Evolutionary conservation across 2,888 invertebrate species (phyloP).

Genomic region (Tholera decimalis): DNA sequence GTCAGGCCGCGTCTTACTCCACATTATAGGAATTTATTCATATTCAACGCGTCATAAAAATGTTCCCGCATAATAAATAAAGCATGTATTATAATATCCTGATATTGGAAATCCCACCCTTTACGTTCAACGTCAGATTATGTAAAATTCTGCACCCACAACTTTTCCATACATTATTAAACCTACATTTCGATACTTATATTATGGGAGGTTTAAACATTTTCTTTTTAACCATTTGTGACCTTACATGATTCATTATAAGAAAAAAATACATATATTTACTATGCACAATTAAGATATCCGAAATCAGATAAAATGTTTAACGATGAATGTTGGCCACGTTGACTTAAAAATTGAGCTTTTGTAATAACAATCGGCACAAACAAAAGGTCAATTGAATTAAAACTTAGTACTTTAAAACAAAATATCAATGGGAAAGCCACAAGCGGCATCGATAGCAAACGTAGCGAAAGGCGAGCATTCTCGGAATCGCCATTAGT

Average conservation of each 20-base stretch:
- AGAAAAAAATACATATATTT: too few species aligned
- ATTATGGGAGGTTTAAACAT: neutral
- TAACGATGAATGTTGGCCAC: too few species aligned
- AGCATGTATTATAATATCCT: slow-evolving; percentile 24
- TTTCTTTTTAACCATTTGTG: slow-evolving; percentile 8
- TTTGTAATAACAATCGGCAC: too few species aligned
- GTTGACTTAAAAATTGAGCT: too few species aligned
- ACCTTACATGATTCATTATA: neutral
- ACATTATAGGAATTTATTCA: slow-evolving; percentile 40
- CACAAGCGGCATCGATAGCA: slow-evolving; percentile 45
- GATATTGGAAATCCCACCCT: slow-evolving; percentile 45
- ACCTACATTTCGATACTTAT: neutral
- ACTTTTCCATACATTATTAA: slow-evolving; percentile 17
- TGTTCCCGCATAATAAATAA: slow-evolving; percentile 39
- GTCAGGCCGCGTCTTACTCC: slow-evolving; percentile 35
- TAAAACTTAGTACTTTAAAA: neutral
- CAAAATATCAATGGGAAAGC: slow-evolving; percentile 55
- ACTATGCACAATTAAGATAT: too few species aligned
- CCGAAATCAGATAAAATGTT: too few species aligned
- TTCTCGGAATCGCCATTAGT: slow-evolving; percentile 77
- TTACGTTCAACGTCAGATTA: slow-evolving; percentile 35
- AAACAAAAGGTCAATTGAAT: too few species aligned
- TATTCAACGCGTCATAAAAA: slow-evolving; percentile 51
- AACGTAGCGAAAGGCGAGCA: slow-evolving; percentile 61
- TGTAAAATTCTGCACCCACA: slow-evolving; percentile 18